phyloP scores from a whole-genome alignment of 2,888 invertebrate genomes.

The Orthosia cruda region DNA sequence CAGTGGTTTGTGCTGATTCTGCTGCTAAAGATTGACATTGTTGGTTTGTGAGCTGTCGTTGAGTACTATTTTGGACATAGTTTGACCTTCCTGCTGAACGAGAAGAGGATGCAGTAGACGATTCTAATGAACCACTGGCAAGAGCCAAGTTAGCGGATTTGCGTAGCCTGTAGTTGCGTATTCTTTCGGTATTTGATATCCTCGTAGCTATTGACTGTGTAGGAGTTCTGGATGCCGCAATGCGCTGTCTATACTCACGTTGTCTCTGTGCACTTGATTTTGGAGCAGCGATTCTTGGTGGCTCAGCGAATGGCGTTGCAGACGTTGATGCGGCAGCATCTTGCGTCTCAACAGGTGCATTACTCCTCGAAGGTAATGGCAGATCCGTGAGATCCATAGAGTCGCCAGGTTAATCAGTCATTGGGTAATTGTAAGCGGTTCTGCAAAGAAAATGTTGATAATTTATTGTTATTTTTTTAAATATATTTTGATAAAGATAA shows the following conservation, averaged over 20 bases:
- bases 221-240: constrained; percentile 4
- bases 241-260: constrained; percentile 11
- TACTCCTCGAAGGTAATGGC: background rate
- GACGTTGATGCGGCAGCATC: background rate
- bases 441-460: constrained; percentile 5
- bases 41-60: constrained; percentile 40
- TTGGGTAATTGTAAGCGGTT: constrained; percentile 4
- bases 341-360: background rate
- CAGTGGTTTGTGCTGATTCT: constrained; percentile 50
- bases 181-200: background rate
- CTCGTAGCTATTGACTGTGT: background rate
- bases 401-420: background rate
- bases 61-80: constrained; percentile 17
- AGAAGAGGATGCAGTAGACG: background rate
- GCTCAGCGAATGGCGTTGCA: background rate
- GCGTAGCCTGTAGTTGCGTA: background rate
- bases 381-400: background rate
- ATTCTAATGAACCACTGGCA: constrained; percentile 7
- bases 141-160: background rate
- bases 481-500: too few species aligned
- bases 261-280: constrained; percentile 4
- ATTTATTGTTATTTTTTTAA: too few species aligned
- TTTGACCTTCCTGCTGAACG: constrained; percentile 5
- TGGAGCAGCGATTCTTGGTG: background rate
- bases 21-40: constrained; percentile 42